phyloP scores from a whole-genome alignment of 2,888 invertebrate genomes.

The Trachelus stipa region DNA sequence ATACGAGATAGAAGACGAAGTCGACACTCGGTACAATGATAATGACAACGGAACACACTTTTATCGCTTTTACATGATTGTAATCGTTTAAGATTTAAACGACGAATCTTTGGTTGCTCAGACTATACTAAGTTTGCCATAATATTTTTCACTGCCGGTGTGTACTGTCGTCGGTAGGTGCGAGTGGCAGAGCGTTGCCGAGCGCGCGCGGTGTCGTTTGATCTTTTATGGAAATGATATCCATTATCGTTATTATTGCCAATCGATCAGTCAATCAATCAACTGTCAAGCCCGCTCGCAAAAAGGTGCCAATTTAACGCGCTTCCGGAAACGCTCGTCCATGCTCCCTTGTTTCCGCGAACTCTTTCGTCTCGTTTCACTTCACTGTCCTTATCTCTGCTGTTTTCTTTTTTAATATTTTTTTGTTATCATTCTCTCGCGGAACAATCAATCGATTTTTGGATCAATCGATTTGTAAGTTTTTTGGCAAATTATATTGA shows the following conservation, averaged over 20 bases:
- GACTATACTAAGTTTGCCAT: slow-evolving; percentile 60
- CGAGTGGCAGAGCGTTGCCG: neutral
- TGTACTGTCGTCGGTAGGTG: neutral
- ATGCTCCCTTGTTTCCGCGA: neutral
- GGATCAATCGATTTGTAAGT: neutral
- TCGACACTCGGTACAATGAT: neutral
- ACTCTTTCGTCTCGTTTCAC: neutral
- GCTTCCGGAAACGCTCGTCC: neutral
- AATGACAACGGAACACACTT: neutral
- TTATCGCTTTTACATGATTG: neutral
- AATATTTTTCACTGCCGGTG: slow-evolving; percentile 6
- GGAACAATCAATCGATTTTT: neutral
- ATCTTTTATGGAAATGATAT: neutral
- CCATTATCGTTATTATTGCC: neutral
- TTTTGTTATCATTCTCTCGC: neutral
- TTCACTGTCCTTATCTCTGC: neutral
- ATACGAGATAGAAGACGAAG: slow-evolving; percentile 5
- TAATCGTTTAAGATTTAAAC: slow-evolving; percentile 37
- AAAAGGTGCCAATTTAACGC: neutral
- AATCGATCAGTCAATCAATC: neutral
- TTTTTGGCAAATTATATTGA: neutral
- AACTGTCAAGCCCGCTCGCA: neutral
- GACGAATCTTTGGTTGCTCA: slow-evolving; percentile 50
- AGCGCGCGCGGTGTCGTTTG: neutral
- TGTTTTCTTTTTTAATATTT: slow-evolving; percentile 1